phyloP scores from a whole-genome alignment of 2,797 vertebrate species.

The Smutsia gigantea region DNA sequence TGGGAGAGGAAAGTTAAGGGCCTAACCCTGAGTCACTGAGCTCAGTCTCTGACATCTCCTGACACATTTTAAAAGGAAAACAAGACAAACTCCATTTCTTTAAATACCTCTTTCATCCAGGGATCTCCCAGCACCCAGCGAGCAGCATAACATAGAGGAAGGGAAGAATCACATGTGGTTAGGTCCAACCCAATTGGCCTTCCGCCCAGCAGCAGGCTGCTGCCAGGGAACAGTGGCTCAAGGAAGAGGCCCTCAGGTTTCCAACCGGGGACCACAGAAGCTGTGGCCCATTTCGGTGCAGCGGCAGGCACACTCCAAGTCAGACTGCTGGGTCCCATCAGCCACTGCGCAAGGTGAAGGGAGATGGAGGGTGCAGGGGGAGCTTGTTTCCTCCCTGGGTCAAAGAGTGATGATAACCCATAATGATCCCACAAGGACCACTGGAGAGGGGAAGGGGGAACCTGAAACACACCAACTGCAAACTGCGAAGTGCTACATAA shows the following conservation, averaged over 20 bases:
- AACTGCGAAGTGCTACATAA: neutral
- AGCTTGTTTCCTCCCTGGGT: neutral
- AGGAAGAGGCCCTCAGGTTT: neutral
- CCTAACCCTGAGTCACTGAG: neutral
- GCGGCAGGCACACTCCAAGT: rapidly evolving
- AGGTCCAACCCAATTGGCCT: neutral
- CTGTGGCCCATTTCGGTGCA: rapidly evolving
- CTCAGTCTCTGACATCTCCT: neutral
- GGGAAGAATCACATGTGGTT: neutral
- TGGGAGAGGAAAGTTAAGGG: neutral
- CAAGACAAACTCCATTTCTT: neutral
- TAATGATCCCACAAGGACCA: neutral
- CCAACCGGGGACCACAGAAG: neutral
- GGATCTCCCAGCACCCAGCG: neutral
- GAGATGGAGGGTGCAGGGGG: neutral
- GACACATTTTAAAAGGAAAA: neutral
- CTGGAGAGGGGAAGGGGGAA: rapidly evolving
- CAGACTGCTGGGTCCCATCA: too few species aligned
- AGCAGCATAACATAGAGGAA: neutral
- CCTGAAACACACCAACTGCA: neutral
- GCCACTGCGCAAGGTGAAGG: neutral
- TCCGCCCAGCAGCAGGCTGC: neutral
- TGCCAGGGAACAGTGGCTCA: neutral
- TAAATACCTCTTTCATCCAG: neutral
- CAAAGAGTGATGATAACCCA: neutral